These are phyloP conservation scores for Solen grandis DNA, from an alignment of 1,140 invertebrate genomes.

Conservation along the genomic window DNA sequence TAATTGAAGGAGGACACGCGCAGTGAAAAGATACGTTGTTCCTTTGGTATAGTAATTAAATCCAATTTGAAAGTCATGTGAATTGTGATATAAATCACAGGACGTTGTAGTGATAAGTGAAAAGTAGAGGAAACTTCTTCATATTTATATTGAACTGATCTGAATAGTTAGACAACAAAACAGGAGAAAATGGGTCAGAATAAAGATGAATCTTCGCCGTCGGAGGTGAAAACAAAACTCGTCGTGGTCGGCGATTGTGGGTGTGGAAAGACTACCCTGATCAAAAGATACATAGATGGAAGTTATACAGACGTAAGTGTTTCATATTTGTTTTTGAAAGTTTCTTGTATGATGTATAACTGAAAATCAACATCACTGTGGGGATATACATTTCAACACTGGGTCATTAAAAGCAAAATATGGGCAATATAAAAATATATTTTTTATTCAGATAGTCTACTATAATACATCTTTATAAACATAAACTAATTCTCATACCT, in stretches of 20 bases:
- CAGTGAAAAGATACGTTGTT: neutral
- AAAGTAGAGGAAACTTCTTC: neutral
- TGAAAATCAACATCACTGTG: no score
- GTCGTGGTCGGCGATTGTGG: conserved; percentile 85
- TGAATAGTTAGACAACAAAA: neutral
- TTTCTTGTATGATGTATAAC: conserved; percentile 3
- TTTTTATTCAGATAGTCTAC: no score
- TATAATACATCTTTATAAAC: no score
- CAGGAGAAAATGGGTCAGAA: conserved; percentile 39
- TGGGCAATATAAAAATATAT: no score
- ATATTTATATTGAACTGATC: neutral
- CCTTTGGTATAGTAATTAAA: neutral
- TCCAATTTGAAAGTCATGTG: neutral
- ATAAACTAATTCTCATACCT: no score
- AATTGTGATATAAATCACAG: neutral
- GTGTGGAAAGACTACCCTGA: conserved; percentile 85
- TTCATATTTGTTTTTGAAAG: neutral
- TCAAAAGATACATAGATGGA: conserved; percentile 85
- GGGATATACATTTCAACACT: no score
- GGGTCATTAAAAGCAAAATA: no score
- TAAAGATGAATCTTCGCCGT: conserved; percentile 25
- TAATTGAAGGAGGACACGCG: neutral
- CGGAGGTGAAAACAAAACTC: conserved; percentile 83
- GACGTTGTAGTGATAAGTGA: neutral
- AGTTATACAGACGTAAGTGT: conserved; percentile 83